A percentile compares a stretch with the other conserved stretches of the same genome.
These are phyloP conservation scores for Tachycineta bicolor DNA, from an alignment of 2,113 vertebrate species.

Conservation along the genomic window DNA sequence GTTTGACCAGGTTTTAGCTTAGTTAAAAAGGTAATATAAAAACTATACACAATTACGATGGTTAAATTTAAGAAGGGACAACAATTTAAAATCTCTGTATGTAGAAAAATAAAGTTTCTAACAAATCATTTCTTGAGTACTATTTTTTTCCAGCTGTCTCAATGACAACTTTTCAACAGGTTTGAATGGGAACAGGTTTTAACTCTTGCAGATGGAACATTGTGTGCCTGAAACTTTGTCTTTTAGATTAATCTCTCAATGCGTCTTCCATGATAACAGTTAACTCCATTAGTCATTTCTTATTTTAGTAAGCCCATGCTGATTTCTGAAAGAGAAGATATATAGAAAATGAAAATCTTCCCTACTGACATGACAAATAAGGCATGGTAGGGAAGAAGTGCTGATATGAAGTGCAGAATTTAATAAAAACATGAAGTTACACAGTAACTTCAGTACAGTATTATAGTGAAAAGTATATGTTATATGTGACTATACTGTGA, in stretches of 20 bases:
- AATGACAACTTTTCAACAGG: background rate
- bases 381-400: background rate
- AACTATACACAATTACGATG: accelerated
- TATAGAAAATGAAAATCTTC: background rate
- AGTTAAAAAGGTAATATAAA: background rate
- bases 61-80: background rate
- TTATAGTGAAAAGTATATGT: background rate
- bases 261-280: background rate
- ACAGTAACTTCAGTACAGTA: background rate
- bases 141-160: background rate
- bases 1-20: background rate
- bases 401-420: background rate
- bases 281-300: background rate
- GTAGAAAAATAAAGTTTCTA: background rate
- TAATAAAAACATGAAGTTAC: background rate
- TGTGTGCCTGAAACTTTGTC: background rate
- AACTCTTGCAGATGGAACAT: background rate
- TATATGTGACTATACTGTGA: background rate
- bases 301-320: background rate
- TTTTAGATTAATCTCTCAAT: background rate
- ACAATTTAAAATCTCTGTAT: background rate
- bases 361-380: background rate
- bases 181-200: background rate
- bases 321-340: background rate
- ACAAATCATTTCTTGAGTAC: background rate